These are phyloP conservation scores for Drosophila biarmipes DNA, from an alignment of 1,140 invertebrate species.

Conservation along the genomic window DNA sequence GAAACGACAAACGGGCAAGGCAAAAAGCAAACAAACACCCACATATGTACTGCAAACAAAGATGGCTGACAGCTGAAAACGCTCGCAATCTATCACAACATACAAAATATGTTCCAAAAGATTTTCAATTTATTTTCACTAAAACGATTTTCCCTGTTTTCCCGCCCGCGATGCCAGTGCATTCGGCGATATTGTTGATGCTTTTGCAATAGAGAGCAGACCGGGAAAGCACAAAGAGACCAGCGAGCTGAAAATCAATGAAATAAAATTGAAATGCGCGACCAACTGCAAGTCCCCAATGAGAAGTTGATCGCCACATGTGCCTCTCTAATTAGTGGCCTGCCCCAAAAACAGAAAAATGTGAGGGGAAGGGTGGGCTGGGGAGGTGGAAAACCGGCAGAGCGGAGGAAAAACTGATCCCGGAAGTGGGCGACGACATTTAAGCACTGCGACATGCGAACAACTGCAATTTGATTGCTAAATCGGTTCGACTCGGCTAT, in stretches of 20 bases:
- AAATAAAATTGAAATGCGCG: slow-evolving; percentile 65
- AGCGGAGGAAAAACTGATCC: slow-evolving; percentile 48
- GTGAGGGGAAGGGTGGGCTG: not conserved
- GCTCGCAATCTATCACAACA: slow-evolving; percentile 67
- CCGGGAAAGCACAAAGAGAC: not conserved
- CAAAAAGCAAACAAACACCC: slow-evolving; percentile 32
- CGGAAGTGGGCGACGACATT: slow-evolving; percentile 71
- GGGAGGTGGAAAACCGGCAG: slow-evolving; percentile 19
- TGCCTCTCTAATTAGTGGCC: slow-evolving; percentile 69
- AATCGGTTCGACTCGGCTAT: slow-evolving; percentile 40
- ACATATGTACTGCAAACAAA: slow-evolving; percentile 23
- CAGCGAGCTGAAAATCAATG: slow-evolving; percentile 20
- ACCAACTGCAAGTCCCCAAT: slow-evolving; percentile 62
- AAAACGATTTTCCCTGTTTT: slow-evolving; percentile 67
- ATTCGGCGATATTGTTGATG: slow-evolving; percentile 33
- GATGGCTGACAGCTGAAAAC: slow-evolving; percentile 40
- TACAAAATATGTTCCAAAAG: slow-evolving; percentile 72
- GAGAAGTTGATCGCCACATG: slow-evolving; percentile 70
- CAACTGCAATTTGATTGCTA: slow-evolving; percentile 68
- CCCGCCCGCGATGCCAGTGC: slow-evolving; percentile 21
- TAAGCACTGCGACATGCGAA: slow-evolving; percentile 58
- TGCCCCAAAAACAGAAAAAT: not conserved
- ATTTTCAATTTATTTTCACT: slow-evolving; percentile 81
- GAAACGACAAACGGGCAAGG: slow-evolving; percentile 47
- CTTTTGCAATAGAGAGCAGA: slow-evolving; percentile 49